Evolutionary conservation across 2,888 invertebrate species (phyloP), one percentile per base, ranked within the genome.

Genomic region (Polymixis lichenea): DNA sequence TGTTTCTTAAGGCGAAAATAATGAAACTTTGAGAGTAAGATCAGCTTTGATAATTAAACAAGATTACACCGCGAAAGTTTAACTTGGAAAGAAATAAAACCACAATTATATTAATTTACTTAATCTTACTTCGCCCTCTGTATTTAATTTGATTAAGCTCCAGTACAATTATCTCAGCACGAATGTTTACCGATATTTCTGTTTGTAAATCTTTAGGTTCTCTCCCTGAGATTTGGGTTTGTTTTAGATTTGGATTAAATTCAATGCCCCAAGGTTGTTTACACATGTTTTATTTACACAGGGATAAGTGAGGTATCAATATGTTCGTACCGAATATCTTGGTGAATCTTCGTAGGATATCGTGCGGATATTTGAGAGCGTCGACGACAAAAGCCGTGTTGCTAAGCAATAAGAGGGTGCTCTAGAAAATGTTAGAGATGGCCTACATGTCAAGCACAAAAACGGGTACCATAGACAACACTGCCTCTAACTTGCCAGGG

Each of bases 61-160:
- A 62, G 15, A n/a, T 65, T 15, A 66, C 7, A 51, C n/a, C 19
- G 22, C 19, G 17, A 72, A 55, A 55, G 6, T 28, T 8, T 28
- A 43, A 61, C 19, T 32, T 25, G 15, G 9, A 74, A 74, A 56
- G 22, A 56, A 74, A 43, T 51, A 49, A 61, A 60, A 61, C 38
- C 46, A 55, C 38, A 49, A 3, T 55, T 38, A 19, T 13, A 61
- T 72, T 75, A 65, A 72, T 76, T 67, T 72, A 32, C 8, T 51
- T 19, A 82, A 43, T 56, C 15, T 49, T 49, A 25, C 58, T 43
- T 38, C 51, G 13, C 15, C 28, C 53, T 62, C 25, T 25, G 19
- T 72, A 43, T 85, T 86, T 71, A 83, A 83, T 82, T 71, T 58
- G 51, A 73, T 71, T 71, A 73, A 77, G 70, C 73, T 83, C 46